Percentiles rank a stretch among this genome's conserved stretches.
These are phyloP conservation scores for Euwallacea similis DNA, from an alignment of 1,140 invertebrate species.

Conservation along the genomic window DNA sequence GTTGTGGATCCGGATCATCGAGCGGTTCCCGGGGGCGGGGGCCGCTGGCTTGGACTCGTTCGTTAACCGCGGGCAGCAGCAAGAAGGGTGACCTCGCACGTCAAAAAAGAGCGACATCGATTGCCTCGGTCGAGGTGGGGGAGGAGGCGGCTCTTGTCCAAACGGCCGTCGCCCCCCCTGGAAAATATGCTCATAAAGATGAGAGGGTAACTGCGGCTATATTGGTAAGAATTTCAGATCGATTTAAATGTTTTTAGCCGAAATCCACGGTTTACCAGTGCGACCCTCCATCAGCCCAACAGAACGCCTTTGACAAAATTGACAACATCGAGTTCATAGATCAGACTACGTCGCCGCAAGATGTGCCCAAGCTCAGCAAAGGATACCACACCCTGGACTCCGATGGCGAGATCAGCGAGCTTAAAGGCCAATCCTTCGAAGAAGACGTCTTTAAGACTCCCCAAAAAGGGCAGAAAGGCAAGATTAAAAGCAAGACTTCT, in stretches of 20 bases:
- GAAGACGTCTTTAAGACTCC: slow-evolving; percentile 40
- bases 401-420: slow-evolving; percentile 25
- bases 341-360: slow-evolving; percentile 41
- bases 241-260: slow-evolving; percentile 7
- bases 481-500: slow-evolving; percentile 39
- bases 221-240: neutral
- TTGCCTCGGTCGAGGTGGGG: slow-evolving; percentile 49
- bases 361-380: slow-evolving; percentile 38
- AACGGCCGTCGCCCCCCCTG: slow-evolving; percentile 46
- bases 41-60: slow-evolving; percentile 41
- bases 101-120: slow-evolving; percentile 39
- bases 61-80: slow-evolving; percentile 38
- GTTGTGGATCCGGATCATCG: slow-evolving; percentile 10
- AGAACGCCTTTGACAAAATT: slow-evolving; percentile 32
- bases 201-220: neutral
- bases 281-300: slow-evolving; percentile 11
- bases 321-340: slow-evolving; percentile 53
- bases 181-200: slow-evolving; percentile 18
- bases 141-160: slow-evolving; percentile 49
- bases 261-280: slow-evolving; percentile 12
- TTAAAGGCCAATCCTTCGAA: slow-evolving; percentile 22
- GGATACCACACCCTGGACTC: slow-evolving; percentile 46
- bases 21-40: slow-evolving; percentile 16
- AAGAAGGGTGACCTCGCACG: slow-evolving; percentile 42
- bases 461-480: slow-evolving; percentile 35